Evolutionary conservation across 2,888 invertebrate species (phyloP).

Genomic region (Lingula anatina): DNA sequence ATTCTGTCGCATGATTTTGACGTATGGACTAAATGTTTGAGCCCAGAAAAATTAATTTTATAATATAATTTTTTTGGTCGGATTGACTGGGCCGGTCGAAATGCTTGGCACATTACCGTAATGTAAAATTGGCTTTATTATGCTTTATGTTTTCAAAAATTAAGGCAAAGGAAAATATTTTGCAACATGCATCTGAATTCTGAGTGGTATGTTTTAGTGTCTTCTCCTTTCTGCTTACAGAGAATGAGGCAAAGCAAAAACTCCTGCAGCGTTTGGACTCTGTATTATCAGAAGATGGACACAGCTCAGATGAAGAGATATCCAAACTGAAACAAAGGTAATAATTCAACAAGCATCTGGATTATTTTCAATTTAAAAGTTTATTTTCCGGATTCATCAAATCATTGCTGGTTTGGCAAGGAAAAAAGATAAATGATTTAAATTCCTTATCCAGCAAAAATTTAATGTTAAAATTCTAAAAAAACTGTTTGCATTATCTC

Average conservation of each 20-base stretch:
- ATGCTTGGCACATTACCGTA: too few species aligned
- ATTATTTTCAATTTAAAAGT: not conserved
- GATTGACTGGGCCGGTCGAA: too few species aligned
- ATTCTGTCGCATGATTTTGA: too few species aligned
- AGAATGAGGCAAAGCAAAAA: constrained; percentile 16
- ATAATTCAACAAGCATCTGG: constrained; percentile 5
- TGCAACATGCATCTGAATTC: not conserved
- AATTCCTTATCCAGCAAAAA: not conserved
- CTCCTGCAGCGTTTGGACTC: constrained; percentile 22
- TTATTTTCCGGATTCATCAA: not conserved
- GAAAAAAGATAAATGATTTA: not conserved
- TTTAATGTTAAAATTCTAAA: too few species aligned
- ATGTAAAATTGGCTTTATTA: not conserved
- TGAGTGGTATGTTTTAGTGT: not conserved
- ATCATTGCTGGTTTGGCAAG: not conserved
- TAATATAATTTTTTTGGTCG: too few species aligned
- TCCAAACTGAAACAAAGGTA: constrained; percentile 5
- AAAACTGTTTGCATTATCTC: too few species aligned
- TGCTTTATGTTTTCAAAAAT: constrained; percentile 6
- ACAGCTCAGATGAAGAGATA: constrained; percentile 3
- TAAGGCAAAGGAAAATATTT: constrained; percentile 9
- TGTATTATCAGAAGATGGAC: constrained; percentile 14
- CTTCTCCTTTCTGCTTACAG: constrained; percentile 13
- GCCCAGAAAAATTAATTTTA: too few species aligned
- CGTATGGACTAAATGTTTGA: too few species aligned